Base-by-base conservation (phyloP, 23 tunicate genomes). In the Styela clava region DNA sequence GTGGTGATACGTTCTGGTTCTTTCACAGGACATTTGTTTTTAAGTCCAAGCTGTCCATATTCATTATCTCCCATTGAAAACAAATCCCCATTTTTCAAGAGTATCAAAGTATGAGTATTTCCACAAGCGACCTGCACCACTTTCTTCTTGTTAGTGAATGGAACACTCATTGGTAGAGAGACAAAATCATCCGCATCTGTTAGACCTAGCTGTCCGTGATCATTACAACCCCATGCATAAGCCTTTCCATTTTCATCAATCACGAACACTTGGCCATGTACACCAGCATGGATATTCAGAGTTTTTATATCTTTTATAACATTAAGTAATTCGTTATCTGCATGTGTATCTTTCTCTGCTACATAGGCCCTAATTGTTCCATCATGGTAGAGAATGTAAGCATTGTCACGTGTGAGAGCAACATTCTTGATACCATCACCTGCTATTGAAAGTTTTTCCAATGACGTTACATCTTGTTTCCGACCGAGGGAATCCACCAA, bases 171-270 rank as follows among this genome's bases (percentile, higher is more conserved):
- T 44, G 56, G 56, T 12, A 44, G 12, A 5, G 56, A 12, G 9
- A 44, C 7, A 44, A 78, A 74, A 69, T 88, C 69, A 1, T 1
- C 65, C 20, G 12, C 1, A 73, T 94, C 94, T 1, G 93, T 89
- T 0, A 90, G 27, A 62, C 99, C 99, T 29, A 95, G 73, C 68
- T 95, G 99, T 25, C 97, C 97, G 68, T 69, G 22, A 61, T 90
- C 92, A 84, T 95, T 95, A 62, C 86, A 79, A 22, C 99, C 99
- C 99, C 99, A 95, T 0, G 88, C 88, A 89, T 82, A 90, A 69
- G 90, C 90, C 26, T 83, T 78, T 0, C 97, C 97, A 44, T 12
- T 44, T 7, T 44, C 56, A 12, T 44, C 56, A 12, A 12, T 44
- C 12, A 12, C 56, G 56, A 44, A 44, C 12, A 7, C 56, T 5